phyloP scores from a whole-genome alignment of 2,888 invertebrate species.

The Synergus gifuensis region DNA sequence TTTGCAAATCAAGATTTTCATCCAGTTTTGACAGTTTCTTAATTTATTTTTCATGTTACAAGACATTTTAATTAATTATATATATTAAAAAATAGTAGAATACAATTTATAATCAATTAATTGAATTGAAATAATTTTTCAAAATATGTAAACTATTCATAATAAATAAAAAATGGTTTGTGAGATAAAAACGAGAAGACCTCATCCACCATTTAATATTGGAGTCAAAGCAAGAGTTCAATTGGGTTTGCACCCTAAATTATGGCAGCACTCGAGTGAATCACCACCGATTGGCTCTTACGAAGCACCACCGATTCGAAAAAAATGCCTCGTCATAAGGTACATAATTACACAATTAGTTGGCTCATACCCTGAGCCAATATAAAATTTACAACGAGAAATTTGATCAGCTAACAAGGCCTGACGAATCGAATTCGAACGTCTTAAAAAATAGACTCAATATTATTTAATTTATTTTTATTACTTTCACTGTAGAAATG shows the following conservation, averaged over 20 bases:
- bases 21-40: not conserved
- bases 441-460: not conserved
- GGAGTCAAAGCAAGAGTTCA: not conserved
- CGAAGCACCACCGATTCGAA: slow-evolving; percentile 37
- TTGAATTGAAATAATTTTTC: not conserved
- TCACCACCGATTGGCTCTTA: slow-evolving; percentile 55
- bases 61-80: not conserved
- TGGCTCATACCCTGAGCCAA: not conserved
- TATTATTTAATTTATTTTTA: not conserved
- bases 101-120: not conserved
- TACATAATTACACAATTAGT: slow-evolving; percentile 42
- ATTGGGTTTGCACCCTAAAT: slow-evolving; percentile 57
- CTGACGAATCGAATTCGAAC: not conserved
- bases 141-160: too few relatives aligned
- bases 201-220: slow-evolving; percentile 55
- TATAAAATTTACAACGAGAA: not conserved
- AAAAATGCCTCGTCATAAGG: slow-evolving; percentile 43
- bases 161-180: not conserved
- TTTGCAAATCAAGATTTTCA: not conserved
- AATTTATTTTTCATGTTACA: not conserved
- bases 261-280: not conserved
- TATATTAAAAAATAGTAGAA: not conserved
- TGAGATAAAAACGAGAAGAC: slow-evolving; percentile 33
- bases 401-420: not conserved
- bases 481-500: too few relatives aligned